Evolutionary conservation across 2,797 vertebrate species (phyloP).

Genomic region (Poecilia gillii): DNA sequence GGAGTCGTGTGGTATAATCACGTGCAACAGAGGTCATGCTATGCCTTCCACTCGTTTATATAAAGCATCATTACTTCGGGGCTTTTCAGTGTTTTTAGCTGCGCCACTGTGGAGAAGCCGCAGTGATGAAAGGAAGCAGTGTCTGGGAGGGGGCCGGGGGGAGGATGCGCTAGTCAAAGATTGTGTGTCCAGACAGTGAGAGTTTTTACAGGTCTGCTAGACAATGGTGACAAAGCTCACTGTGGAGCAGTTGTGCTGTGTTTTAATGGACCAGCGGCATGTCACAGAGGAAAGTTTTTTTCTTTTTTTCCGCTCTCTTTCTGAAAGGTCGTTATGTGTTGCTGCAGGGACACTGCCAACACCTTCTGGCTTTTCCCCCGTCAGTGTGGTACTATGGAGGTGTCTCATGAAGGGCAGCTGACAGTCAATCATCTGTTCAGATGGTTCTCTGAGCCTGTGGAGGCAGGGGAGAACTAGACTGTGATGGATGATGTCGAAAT

Average conservation of each 20-base stretch:
- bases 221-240: conserved; percentile 38
- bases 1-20: not conserved
- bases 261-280: conserved; percentile 48
- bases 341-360: conserved; percentile 31
- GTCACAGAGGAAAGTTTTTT: conserved; percentile 32
- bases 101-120: not conserved
- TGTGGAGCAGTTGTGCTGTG: conserved; percentile 34
- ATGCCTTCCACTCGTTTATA: conserved; percentile 14
- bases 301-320: not conserved
- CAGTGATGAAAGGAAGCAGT: conserved; percentile 28
- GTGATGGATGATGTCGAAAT: conserved; percentile 66
- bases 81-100: not conserved
- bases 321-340: conserved; percentile 41
- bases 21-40: conserved; percentile 16
- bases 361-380: conserved; percentile 19
- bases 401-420: conserved; percentile 55
- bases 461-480: conserved; percentile 50
- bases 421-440: conserved; percentile 69
- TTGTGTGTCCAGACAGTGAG: conserved; percentile 7
- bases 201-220: conserved; percentile 34
- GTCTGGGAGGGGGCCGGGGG: conserved; percentile 9
- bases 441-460: conserved; percentile 33
- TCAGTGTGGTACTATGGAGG: conserved; percentile 35
- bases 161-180: conserved; percentile 1
- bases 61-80: conserved; percentile 12